Evolutionary conservation across 1,140 invertebrate species (phyloP), one percentile per base, ranked within the genome.

Genomic region (Papilio xuthus): DNA sequence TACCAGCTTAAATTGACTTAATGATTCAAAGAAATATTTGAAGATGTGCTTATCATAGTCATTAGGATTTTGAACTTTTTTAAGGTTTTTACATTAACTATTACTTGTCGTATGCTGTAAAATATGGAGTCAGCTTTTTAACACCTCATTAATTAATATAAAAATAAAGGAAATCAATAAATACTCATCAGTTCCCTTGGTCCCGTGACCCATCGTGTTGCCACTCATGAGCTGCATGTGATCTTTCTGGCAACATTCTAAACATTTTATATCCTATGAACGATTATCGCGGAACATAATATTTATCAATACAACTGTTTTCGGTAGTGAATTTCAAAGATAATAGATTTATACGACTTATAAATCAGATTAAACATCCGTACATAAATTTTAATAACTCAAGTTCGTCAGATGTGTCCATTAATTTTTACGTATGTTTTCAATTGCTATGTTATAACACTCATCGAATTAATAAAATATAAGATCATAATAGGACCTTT

Each of bases 161-260:
- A 18, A 69, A 13, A 32, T 37, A 15, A 69, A 32, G 15, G 28
- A 6, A 32, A 69, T 15, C 18, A 41, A 41, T 71, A 41, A 71
- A 42, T 37, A 20, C 12, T 7, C 28, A 44, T 80, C 70, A 80
- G 71, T 78, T 80, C 82, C 81, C 79, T 69, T 78, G 47, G 41
- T 69, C 75, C 47, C 80, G 78, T 78, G 32, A 7, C 4, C 32
- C 67, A 53, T 78, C 79, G 60, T 50, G 71, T 84, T 82, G 78
- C 84, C 80, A 85, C 82, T 78, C 79, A 83, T 88, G 85, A 83
- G 80, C 74, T 88, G 88, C 88, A 89, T 89, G 87, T 70, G 28
- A 85, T 81, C 82, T 79, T 74, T 79, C 79, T 80, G 70, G 69
- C 28, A 74, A 80, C 67, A 80, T 77, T 56, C 41, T 26, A 72